These are phyloP conservation scores for Calliphora vicina DNA, from an alignment of 1,140 invertebrate genomes.

Conservation along the genomic window DNA sequence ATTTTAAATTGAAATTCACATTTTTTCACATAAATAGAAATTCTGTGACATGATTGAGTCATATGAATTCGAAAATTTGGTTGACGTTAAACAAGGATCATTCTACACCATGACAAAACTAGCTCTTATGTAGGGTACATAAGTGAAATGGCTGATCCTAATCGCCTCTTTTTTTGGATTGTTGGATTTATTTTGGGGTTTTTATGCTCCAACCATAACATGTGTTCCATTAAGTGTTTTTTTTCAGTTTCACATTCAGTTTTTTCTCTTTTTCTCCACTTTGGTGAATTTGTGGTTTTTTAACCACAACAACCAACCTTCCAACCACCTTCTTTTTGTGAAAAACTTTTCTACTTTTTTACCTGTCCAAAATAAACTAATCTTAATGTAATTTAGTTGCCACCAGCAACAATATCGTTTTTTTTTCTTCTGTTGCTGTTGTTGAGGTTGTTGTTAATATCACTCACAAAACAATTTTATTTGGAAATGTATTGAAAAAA, in stretches of 20 bases:
- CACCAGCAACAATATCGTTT: not conserved
- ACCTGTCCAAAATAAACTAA: constrained; percentile 3
- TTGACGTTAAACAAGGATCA: too few relatives aligned
- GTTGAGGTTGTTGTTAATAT: not conserved
- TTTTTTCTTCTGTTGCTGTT: not conserved
- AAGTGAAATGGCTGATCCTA: too few relatives aligned
- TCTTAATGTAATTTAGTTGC: constrained; percentile 16
- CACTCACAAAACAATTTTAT: constrained; percentile 6
- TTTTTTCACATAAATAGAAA: too few relatives aligned
- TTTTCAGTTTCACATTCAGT: not conserved
- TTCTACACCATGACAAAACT: too few relatives aligned
- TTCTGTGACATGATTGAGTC: too few relatives aligned
- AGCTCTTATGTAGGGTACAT: too few relatives aligned
- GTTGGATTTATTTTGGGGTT: too few relatives aligned
- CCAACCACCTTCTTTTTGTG: not conserved
- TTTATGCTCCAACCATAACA: not conserved
- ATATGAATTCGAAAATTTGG: too few relatives aligned
- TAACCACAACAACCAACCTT: not conserved
- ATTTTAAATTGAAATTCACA: too few relatives aligned
- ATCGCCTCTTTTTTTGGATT: too few relatives aligned
- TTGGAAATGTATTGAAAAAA: not conserved
- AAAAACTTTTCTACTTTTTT: not conserved
- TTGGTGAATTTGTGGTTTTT: not conserved
- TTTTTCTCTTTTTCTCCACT: not conserved
- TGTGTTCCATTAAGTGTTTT: not conserved